Conservation (phyloP, 2,113 vertebrate species). For the Struthidea cinerea region DNA sequence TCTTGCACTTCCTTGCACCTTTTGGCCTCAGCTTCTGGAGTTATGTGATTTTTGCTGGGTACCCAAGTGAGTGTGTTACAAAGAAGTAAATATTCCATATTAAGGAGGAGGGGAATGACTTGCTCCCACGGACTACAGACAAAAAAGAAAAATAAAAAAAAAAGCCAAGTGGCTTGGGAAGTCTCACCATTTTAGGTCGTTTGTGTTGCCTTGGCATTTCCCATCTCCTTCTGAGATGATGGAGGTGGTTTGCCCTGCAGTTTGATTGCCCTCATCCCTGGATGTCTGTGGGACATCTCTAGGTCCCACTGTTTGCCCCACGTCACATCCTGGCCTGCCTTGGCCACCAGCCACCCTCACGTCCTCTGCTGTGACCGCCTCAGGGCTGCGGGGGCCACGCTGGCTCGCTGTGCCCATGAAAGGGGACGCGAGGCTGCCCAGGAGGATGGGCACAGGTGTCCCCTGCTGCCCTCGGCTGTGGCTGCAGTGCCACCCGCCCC, state of each 20-base stretch:
- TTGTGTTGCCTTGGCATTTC: neutral
- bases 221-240: rapidly evolving
- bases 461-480: neutral
- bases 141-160: neutral
- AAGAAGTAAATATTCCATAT: neutral
- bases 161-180: neutral
- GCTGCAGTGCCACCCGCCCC: neutral
- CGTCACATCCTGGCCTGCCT: neutral
- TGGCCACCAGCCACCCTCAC: neutral
- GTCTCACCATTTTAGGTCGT: neutral
- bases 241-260: neutral
- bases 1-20: neutral
- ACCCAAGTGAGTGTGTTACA: neutral
- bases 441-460: neutral
- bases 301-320: rapidly evolving
- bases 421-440: neutral
- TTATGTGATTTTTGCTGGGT: neutral
- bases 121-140: neutral
- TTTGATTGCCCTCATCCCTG: neutral
- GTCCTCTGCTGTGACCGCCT: neutral
- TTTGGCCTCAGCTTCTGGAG: neutral
- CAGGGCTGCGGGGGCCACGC: neutral
- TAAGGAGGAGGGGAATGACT: neutral
- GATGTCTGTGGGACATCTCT: neutral
- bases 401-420: neutral